Conservation (phyloP, 2,797 vertebrate species). For the Pseudochaenichthys georgianus region DNA sequence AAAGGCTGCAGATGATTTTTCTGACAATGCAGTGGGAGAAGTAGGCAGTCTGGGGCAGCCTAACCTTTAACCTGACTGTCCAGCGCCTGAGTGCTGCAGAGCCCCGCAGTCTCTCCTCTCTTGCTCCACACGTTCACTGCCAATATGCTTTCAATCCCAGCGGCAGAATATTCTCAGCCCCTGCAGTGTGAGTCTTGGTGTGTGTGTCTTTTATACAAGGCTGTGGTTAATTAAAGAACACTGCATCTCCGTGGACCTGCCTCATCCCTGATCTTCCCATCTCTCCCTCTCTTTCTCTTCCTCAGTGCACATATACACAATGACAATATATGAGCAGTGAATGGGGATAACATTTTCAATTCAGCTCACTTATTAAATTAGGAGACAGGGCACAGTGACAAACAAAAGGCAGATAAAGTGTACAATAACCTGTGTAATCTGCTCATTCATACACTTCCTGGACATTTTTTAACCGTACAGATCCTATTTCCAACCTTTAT, state of each 20-base stretch:
- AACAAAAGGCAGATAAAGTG: constrained; percentile 51
- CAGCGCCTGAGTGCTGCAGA: constrained; percentile 54
- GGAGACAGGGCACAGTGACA: constrained; percentile 51
- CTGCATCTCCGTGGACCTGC: constrained; percentile 75
- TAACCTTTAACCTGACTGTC: constrained; percentile 74
- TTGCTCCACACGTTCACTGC: constrained; percentile 26
- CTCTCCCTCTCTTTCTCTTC: constrained; percentile 29
- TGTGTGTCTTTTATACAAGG: constrained; percentile 65
- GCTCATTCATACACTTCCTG: constrained; percentile 39
- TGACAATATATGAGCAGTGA: constrained; percentile 51
- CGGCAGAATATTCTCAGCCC: constrained; percentile 64
- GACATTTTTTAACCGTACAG: constrained; percentile 1
- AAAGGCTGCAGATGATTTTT: constrained; percentile 19
- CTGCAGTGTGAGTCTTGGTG: constrained; percentile 57
- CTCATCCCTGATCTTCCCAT: constrained; percentile 72
- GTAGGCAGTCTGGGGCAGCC: constrained; percentile 25
- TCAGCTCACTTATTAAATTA: constrained; percentile 59
- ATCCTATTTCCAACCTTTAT: constrained; percentile 50
- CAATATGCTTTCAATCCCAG: constrained; percentile 53
- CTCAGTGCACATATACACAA: constrained; percentile 49
- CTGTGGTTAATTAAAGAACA: constrained; percentile 80
- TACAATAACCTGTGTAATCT: constrained; percentile 53
- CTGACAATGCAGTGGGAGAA: constrained; percentile 37
- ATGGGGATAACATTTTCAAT: constrained; percentile 54
- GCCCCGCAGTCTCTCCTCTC: constrained; percentile 38